Percentiles rank a stretch among this genome's conserved stretches.
Conservation (phyloP, 2,113 vertebrate genomes). For the Toxostoma redivivum region DNA sequence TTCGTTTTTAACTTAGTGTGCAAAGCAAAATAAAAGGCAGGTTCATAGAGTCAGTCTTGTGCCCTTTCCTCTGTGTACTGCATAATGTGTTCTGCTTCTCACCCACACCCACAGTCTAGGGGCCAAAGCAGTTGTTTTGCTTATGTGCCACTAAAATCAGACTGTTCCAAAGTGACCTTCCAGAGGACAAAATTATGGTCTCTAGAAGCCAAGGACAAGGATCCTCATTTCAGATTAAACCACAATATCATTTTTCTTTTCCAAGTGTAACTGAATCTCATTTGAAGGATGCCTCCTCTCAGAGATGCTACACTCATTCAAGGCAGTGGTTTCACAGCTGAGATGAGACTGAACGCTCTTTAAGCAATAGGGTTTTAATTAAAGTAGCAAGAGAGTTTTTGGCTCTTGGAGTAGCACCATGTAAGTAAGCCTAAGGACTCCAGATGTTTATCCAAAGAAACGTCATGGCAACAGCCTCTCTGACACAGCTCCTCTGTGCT, state of each 20-base stretch:
- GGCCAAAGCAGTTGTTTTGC: background rate
- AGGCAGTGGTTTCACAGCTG: background rate
- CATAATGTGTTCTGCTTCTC: background rate
- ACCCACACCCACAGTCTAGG: background rate
- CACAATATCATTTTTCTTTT: background rate
- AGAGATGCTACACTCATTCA: background rate
- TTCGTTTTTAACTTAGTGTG: background rate
- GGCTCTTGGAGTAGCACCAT: background rate
- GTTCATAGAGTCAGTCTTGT: background rate
- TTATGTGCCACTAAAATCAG: background rate
- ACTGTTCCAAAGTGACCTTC: background rate
- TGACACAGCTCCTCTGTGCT: background rate
- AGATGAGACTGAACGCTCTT: background rate
- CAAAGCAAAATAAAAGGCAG: background rate
- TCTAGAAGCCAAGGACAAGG: background rate
- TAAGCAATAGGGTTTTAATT: background rate
- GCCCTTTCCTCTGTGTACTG: background rate
- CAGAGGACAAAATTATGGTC: background rate
- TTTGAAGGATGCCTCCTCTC: background rate
- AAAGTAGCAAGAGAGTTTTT: background rate
- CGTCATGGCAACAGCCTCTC: background rate
- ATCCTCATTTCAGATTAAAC: background rate
- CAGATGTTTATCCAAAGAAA: slow-evolving; percentile 24
- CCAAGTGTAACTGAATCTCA: background rate
- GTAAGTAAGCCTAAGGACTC: background rate